Base-by-base conservation (phyloP, 2,888 invertebrate species). In the Andricus quercusramuli region DNA sequence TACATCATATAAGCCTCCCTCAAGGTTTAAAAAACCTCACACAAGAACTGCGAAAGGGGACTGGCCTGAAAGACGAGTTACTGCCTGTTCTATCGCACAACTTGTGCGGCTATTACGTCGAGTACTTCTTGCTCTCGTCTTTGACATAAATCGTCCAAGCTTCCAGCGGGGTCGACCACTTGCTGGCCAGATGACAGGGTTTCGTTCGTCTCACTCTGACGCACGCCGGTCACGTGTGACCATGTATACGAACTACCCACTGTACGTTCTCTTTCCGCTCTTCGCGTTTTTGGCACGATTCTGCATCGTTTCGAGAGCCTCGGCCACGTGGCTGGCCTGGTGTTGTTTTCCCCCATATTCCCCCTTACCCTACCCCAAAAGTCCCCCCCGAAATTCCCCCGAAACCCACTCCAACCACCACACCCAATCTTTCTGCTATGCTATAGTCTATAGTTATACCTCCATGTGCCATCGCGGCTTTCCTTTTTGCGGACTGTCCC, bases 121-220 rank as follows among this genome's bases (percentile, higher is more conserved):
- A 76, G 82, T 82, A 83, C 81, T 83, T 85, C 85, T 83, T 80
- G 80, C 83, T 80, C 80, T 84, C 81, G 83, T 80, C 82, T 85
- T 84, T 84, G 83, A 83, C 85, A 86, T 85, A 86, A 87, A 87
- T 87, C 83, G 85, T 84, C 82, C 81, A 79, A 81, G 84, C 82
- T 84, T 83, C 78, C 81, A 84, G 82, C 81, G 78, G 83, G 82
- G 82, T 82, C 88, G 86, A 88, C 89, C 89, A 89, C 89, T 89
- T 89, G 88, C 87, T 83, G 83, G 85, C 88, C 87, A 88, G 86
- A 89, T 88, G 89, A 88, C 87, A 86, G 85, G 78, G 77, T 84
- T 85, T 85, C 82, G 81, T 83, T 86, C 84, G 83, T 87, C 85
- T 84, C 86, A 83, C 83, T 80, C 78, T 82, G 85, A 83, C 82